Percentiles rank a stretch among this genome's conserved stretches.
phyloP scores from a whole-genome alignment of 2,113 vertebrate species.

The Mesitornis unicolor region DNA sequence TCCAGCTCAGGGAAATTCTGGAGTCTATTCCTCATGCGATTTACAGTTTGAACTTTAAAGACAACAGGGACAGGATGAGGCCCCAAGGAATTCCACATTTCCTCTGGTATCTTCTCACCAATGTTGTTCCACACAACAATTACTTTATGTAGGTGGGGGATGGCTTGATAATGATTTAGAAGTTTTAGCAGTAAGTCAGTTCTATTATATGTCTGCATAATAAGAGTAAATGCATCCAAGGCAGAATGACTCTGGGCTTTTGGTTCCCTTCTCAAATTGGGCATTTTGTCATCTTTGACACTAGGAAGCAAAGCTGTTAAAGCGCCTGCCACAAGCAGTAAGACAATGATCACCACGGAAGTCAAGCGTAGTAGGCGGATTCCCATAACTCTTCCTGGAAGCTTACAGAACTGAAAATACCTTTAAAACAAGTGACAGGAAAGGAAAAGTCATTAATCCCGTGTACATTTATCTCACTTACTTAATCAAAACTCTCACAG shows the following conservation, averaged over 20 bases:
- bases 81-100: slow-evolving; percentile 86
- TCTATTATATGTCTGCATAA: slow-evolving; percentile 93
- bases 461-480: neutral
- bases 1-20: slow-evolving; percentile 87
- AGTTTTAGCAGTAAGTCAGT: slow-evolving; percentile 90
- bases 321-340: slow-evolving; percentile 78
- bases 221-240: slow-evolving; percentile 81
- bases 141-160: slow-evolving; percentile 83
- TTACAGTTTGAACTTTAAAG: slow-evolving; percentile 86
- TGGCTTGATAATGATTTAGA: slow-evolving; percentile 92
- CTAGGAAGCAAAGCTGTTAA: slow-evolving; percentile 78
- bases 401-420: slow-evolving; percentile 71
- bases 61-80: slow-evolving; percentile 89
- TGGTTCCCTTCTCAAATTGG: slow-evolving; percentile 54
- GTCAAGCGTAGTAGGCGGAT: slow-evolving; percentile 71
- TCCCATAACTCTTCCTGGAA: slow-evolving; percentile 76
- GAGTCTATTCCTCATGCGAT: slow-evolving; percentile 90
- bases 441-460: neutral
- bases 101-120: slow-evolving; percentile 80
- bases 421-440: slow-evolving; percentile 43
- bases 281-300: slow-evolving; percentile 77
- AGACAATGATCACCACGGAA: slow-evolving; percentile 69
- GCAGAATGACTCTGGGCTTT: slow-evolving; percentile 57
- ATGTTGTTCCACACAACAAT: slow-evolving; percentile 95
- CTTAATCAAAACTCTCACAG: neutral